These are phyloP conservation scores for Syrrhaptes paradoxus DNA, from an alignment of 2,113 vertebrate species.

Conservation along the genomic window DNA sequence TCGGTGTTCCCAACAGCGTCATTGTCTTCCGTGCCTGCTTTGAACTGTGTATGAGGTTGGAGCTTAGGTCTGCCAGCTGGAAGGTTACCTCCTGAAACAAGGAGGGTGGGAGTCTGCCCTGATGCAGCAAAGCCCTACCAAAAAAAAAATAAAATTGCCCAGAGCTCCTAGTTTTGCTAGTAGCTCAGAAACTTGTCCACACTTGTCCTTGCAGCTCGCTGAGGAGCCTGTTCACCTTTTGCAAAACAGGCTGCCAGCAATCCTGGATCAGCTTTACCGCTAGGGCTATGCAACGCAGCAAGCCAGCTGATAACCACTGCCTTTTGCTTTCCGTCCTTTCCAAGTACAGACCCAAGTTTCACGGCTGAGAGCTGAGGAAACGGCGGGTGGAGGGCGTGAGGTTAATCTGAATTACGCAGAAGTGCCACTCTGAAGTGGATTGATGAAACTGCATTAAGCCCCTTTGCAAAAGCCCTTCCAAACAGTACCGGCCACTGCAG, in stretches of 20 bases:
- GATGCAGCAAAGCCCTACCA: background rate
- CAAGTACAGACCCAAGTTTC: background rate
- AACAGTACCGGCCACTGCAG: background rate
- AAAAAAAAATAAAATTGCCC: background rate
- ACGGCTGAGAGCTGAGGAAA: too few relatives aligned
- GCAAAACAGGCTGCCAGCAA: background rate
- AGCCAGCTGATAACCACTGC: background rate
- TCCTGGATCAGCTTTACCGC: background rate
- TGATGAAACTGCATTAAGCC: background rate
- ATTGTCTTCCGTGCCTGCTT: background rate
- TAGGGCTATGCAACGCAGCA: background rate
- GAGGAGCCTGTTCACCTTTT: background rate
- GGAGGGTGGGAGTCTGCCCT: background rate
- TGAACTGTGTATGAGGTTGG: background rate
- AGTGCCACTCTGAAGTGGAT: background rate
- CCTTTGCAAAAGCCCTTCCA: background rate
- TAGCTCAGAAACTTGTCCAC: background rate
- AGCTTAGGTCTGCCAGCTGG: background rate
- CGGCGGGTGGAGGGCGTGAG: background rate
- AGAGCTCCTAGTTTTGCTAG: background rate
- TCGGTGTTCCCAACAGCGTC: background rate
- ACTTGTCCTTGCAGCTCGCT: background rate
- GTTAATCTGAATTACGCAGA: background rate
- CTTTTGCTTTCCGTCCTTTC: background rate
- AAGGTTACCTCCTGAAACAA: background rate